Evolutionary conservation across 2,888 invertebrate species (phyloP).

Genomic region (Eristalinus aeneus): DNA sequence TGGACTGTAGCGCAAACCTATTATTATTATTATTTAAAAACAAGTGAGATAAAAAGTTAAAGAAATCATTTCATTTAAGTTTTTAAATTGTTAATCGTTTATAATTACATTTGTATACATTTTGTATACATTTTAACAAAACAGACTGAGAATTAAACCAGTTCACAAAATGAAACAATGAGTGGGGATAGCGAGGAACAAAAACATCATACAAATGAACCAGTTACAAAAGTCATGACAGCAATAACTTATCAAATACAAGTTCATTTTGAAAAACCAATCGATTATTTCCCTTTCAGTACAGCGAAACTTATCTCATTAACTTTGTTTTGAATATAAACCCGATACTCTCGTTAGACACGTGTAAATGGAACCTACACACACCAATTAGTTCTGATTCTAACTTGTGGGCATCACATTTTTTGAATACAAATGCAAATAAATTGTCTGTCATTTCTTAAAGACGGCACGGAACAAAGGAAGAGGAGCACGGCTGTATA

Average conservation of each 20-base stretch:
- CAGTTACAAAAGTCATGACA: background rate
- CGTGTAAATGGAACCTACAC: background rate
- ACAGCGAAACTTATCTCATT: background rate
- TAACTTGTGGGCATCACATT: background rate
- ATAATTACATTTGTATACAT: too few species aligned
- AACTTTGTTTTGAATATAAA: background rate
- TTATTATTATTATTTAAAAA: too few species aligned
- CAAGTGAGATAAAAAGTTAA: too few species aligned
- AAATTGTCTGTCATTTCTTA: background rate
- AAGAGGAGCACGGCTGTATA: background rate
- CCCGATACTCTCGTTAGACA: background rate
- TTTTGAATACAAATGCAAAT: background rate
- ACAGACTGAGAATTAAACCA: too few species aligned
- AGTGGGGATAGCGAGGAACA: too few species aligned
- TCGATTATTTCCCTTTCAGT: background rate
- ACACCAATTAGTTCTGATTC: background rate
- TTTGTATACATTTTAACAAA: too few species aligned
- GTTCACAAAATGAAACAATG: too few species aligned
- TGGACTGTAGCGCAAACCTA: too few species aligned
- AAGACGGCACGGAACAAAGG: background rate
- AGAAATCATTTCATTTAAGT: too few species aligned
- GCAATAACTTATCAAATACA: too few species aligned
- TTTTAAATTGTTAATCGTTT: too few species aligned
- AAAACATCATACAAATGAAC: background rate
- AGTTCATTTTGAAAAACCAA: background rate